Conservation (phyloP, 2,113 vertebrate genomes). For the Mesocricetus auratus region DNA sequence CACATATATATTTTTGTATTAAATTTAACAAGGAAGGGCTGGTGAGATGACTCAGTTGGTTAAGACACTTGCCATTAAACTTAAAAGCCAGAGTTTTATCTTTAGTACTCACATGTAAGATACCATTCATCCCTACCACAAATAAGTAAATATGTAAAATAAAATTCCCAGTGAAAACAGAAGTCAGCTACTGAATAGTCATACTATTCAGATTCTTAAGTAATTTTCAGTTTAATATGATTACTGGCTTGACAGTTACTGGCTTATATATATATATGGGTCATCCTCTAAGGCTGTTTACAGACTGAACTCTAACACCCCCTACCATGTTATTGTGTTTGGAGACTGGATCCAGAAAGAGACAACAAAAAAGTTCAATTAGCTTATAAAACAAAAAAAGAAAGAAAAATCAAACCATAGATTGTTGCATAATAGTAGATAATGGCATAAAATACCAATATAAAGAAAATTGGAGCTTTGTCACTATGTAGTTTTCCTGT, state of each 20-base stretch:
- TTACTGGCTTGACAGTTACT: slow-evolving; percentile 28
- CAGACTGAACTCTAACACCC: not conserved
- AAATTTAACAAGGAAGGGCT: not conserved
- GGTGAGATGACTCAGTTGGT: not conserved
- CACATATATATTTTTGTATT: slow-evolving; percentile 6
- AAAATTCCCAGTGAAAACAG: not conserved
- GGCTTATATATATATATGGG: slow-evolving; percentile 12
- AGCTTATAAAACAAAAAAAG: not conserved
- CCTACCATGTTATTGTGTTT: not conserved
- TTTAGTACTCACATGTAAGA: not conserved
- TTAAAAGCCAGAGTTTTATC: too few relatives aligned
- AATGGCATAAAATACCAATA: not conserved
- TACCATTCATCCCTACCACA: not conserved
- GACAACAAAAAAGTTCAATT: not conserved
- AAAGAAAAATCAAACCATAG: not conserved
- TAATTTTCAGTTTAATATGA: not conserved
- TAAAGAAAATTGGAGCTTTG: not conserved
- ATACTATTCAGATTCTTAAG: not conserved
- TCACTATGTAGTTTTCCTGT: not conserved
- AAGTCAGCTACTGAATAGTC: not conserved
- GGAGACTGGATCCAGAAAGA: not conserved
- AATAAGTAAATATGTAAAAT: not conserved
- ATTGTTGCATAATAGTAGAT: not conserved
- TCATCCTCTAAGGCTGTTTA: not conserved
- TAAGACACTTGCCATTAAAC: not conserved